These are phyloP conservation scores for Polydrusus cervinus DNA, from an alignment of 2,888 invertebrate species.

Conservation along the genomic window DNA sequence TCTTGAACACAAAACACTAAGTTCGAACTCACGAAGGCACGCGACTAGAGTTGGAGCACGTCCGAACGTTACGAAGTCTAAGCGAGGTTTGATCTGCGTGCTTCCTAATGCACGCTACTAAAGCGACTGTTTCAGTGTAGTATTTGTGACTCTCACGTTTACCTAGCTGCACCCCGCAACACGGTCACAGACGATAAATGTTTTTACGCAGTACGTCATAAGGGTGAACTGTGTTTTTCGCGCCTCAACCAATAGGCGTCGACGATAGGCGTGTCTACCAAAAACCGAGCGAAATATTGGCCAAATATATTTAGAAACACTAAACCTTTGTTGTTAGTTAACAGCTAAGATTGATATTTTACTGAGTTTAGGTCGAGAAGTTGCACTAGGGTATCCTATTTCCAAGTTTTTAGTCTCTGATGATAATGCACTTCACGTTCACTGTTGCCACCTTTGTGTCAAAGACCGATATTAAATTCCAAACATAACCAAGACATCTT, in stretches of 20 bases:
- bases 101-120: slow-evolving; percentile 53
- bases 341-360: slow-evolving; percentile 59
- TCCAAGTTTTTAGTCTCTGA: slow-evolving; percentile 27
- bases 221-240: slow-evolving; percentile 58
- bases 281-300: slow-evolving; percentile 68
- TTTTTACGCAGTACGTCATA: slow-evolving; percentile 54
- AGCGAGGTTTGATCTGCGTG: slow-evolving; percentile 59
- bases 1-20: slow-evolving; percentile 44
- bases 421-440: slow-evolving; percentile 5
- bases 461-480: slow-evolving; percentile 8
- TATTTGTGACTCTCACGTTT: slow-evolving; percentile 54
- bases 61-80: slow-evolving; percentile 60
- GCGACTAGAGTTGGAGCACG: slow-evolving; percentile 55
- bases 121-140: slow-evolving; percentile 56
- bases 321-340: slow-evolving; percentile 62
- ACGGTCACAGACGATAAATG: slow-evolving; percentile 56
- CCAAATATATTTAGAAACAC: slow-evolving; percentile 65
- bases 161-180: slow-evolving; percentile 59
- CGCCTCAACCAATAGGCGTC: slow-evolving; percentile 63
- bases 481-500: not conserved
- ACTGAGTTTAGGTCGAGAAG: slow-evolving; percentile 39
- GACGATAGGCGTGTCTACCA: slow-evolving; percentile 66
- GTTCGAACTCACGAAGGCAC: slow-evolving; percentile 47
- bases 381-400: slow-evolving; percentile 35
- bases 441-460: slow-evolving; percentile 19